phyloP scores from a whole-genome alignment of 2,797 vertebrate species.

The Danio albolineatus region DNA sequence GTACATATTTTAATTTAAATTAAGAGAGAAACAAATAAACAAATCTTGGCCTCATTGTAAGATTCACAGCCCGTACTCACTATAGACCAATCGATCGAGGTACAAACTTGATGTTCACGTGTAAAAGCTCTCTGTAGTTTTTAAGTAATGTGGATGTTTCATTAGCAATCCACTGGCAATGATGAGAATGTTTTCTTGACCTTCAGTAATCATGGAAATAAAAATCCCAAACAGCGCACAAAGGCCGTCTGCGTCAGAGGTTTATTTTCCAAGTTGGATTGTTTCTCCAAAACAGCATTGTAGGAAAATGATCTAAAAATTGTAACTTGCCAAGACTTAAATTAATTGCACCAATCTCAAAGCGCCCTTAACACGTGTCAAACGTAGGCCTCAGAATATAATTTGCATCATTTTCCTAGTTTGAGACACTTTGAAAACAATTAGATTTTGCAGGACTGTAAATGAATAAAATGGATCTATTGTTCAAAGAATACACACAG shows the following conservation, averaged over 20 bases:
- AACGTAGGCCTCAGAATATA: neutral
- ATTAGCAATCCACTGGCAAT: constrained; percentile 72
- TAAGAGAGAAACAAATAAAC: neutral
- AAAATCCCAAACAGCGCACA: neutral
- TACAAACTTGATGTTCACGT: constrained; percentile 80
- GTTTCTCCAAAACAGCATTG: neutral
- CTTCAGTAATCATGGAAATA: constrained; percentile 75
- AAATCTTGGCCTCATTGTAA: constrained; percentile 43
- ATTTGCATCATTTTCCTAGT: neutral
- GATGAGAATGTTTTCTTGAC: constrained; percentile 88
- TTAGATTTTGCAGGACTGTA: too few species aligned
- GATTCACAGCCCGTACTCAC: constrained; percentile 69
- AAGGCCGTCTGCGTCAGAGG: neutral
- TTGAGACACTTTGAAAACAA: neutral
- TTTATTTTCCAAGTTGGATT: constrained; percentile 16
- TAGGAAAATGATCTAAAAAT: neutral
- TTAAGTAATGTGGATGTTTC: constrained; percentile 71
- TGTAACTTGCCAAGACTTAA: neutral
- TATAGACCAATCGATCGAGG: constrained; percentile 81
- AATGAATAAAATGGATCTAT: too few species aligned
- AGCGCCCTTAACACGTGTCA: neutral
- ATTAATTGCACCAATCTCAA: neutral
- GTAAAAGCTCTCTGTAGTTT: constrained; percentile 80
- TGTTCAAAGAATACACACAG: too few species aligned
- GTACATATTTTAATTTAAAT: too few species aligned